Percentiles rank a stretch among this genome's conserved stretches.
Evolutionary conservation across 2,113 vertebrate genomes (phyloP).

Genomic region (Riparia riparia): DNA sequence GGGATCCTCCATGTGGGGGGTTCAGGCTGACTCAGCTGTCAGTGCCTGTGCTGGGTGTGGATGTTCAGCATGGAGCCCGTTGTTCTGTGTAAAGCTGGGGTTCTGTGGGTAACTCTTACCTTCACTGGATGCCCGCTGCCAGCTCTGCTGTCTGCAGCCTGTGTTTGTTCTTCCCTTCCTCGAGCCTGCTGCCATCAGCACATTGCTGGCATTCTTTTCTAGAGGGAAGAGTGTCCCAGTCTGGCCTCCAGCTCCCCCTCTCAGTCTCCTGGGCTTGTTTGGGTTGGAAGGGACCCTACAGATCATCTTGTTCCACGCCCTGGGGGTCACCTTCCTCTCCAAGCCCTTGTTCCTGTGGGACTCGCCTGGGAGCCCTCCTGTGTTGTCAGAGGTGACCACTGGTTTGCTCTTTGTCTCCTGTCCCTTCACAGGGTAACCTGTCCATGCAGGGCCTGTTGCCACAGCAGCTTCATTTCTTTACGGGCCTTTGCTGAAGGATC

Average conservation of each 20-base stretch:
- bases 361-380: not conserved
- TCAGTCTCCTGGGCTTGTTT: accelerated
- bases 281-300: not conserved
- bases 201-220: not conserved
- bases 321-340: too few species aligned
- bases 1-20: not conserved
- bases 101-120: not conserved
- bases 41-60: not conserved
- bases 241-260: not conserved
- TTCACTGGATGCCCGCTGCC: not conserved
- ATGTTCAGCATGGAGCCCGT: not conserved
- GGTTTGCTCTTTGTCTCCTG: not conserved
- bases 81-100: accelerated
- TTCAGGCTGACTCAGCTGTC: not conserved
- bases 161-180: not conserved
- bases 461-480: not conserved
- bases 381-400: not conserved
- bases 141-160: not conserved
- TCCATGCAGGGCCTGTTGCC: not conserved
- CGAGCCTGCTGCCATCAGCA: not conserved
- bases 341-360: not conserved
- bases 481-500: not conserved
- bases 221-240: not conserved
- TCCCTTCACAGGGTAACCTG: not conserved
- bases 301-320: not conserved